These are phyloP conservation scores for Chrysoperla carnea DNA, from an alignment of 1,140 invertebrate species.

Conservation along the genomic window DNA sequence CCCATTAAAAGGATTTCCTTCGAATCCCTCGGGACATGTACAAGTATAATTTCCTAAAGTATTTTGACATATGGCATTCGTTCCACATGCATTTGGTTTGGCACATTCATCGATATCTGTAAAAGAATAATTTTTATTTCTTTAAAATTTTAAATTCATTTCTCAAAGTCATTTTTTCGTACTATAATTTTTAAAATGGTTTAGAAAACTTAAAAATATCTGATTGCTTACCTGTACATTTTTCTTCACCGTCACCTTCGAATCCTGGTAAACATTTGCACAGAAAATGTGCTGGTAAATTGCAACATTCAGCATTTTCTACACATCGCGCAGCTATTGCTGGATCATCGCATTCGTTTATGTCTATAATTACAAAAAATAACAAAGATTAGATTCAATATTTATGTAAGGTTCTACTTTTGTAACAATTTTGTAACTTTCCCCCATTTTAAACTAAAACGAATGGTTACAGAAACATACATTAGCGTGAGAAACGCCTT, in stretches of 20 bases:
- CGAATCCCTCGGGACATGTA: conserved; percentile 60
- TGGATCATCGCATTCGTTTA: conserved; percentile 84
- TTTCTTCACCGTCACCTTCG: conserved; percentile 70
- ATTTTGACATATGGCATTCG: conserved; percentile 66
- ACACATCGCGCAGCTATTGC: conserved; percentile 65
- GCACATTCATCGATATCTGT: conserved; percentile 77
- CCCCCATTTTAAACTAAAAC: no score
- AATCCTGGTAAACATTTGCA: conserved; percentile 87
- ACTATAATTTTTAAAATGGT: not conserved
- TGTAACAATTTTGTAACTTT: no score
- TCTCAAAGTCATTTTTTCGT: not conserved
- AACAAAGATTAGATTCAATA: conserved; percentile 1
- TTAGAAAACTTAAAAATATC: not conserved
- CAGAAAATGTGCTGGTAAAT: conserved; percentile 81
- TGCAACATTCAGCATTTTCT: conserved; percentile 84
- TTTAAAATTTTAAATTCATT: not conserved
- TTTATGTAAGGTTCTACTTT: no score
- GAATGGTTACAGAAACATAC: no score
- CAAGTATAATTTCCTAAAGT: conserved; percentile 78
- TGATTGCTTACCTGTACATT: conserved; percentile 44
- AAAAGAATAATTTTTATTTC: conserved; percentile 5
- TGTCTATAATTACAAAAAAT: conserved; percentile 45
- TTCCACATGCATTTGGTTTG: conserved; percentile 57
- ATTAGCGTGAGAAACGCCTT: no score
- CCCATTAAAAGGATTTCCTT: conserved; percentile 72